Evolutionary conservation across 1,140 invertebrate species (phyloP), one percentile per base, ranked within the genome.

Genomic region (Charaxes varanes): DNA sequence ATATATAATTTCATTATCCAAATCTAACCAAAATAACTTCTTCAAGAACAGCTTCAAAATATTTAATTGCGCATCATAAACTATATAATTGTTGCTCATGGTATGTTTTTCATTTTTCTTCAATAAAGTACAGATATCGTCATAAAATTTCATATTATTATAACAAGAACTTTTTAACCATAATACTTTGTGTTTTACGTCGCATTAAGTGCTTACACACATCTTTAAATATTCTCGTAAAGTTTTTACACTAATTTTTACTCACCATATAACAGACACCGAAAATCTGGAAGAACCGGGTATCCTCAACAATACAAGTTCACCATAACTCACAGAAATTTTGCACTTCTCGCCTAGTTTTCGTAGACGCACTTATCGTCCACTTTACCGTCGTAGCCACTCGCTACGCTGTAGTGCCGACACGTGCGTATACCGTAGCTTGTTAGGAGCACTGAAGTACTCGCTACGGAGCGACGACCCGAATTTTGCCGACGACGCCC

Each of bases 261-360:
- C 70, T 74, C 49, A 74, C 70, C 70, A 74, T 74, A 68, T 58
- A 74, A 71, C 27, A 51, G 50, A 41, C 6, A 47, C 41, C 42
- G 27, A 56, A 56, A 57, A 49, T 42, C 36, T 54, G 31, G 22
- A 50, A 45, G 30, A 33, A 41, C 40, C 18, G 21, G 33, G 24
- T 59, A 68, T 71, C 64, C 66, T 63, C 62, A 21, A 37, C 22
- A 49, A 40, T 43, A 19, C 54, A 37, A 47, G 36, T 45, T 57
- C 64, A 77, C 63, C 54, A 53, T 63, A 28, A 50, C 44, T 43
- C 61, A 60, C 51, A 8, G 40, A 48, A 50, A 49, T 30, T 58
- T 48, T 41, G 53, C 55, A 62, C 62, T 51, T 34, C 8, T 10
- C 26, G 18, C 33, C 6, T 46, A 46, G 43, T 40, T 42, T 27